A percentile compares a stretch with the other conserved stretches of the same genome.
Evolutionary conservation across 1,140 invertebrate species (phyloP).

Genomic region (Hypsibius dujardini): DNA sequence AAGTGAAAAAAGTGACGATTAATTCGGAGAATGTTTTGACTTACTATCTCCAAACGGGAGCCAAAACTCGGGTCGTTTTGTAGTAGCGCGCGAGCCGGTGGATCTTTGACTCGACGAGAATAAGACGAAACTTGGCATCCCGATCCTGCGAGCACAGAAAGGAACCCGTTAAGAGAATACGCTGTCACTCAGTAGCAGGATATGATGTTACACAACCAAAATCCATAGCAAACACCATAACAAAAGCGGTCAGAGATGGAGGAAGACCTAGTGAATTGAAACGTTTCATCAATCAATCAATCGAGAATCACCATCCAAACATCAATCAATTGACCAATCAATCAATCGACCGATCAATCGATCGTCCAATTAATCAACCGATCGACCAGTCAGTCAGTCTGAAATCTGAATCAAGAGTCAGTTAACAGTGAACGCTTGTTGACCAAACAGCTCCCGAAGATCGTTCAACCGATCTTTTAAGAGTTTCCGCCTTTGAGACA

Average conservation of each 20-base stretch:
- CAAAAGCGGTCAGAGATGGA: too few relatives aligned
- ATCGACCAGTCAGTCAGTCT: too few relatives aligned
- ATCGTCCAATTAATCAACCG: too few relatives aligned
- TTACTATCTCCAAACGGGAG: constrained; percentile 92
- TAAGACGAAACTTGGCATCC: constrained; percentile 93
- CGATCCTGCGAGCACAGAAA: constrained; percentile 58
- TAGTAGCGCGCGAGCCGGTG: constrained; percentile 94
- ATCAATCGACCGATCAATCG: too few relatives aligned
- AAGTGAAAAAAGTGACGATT: too few relatives aligned
- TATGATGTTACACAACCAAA: constrained; percentile 6
- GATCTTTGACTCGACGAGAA: constrained; percentile 95
- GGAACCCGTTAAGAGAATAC: background rate
- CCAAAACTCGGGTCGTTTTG: constrained; percentile 81
- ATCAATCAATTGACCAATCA: too few relatives aligned
- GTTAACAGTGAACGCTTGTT: constrained; percentile 17
- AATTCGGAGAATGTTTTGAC: constrained; percentile 21
- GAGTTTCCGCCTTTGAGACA: background rate
- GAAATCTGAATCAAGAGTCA: constrained; percentile 15
- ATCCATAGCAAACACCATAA: too few relatives aligned
- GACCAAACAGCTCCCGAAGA: background rate
- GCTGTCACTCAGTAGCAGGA: constrained; percentile 3
- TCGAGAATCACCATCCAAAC: too few relatives aligned
- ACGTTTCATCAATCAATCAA: too few relatives aligned
- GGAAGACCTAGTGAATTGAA: too few relatives aligned
- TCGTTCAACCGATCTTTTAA: too few relatives aligned